Base-by-base conservation (phyloP, 2,113 vertebrate genomes). In the Microtus ochrogaster region DNA sequence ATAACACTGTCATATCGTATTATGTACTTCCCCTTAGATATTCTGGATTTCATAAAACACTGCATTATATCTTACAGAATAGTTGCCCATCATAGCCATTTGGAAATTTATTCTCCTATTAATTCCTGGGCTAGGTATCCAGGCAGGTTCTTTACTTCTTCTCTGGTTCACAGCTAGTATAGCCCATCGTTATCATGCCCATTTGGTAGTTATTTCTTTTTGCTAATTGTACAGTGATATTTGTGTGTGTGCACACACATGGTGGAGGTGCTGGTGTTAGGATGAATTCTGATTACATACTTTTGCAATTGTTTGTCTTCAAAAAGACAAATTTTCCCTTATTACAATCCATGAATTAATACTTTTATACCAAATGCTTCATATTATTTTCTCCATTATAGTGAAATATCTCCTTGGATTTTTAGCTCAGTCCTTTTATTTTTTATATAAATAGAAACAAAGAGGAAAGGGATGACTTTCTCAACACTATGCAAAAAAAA, bases 361-460 rank as follows among this genome's bases (percentile, higher is more conserved):
- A 2, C 77, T 82, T 94, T 88, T 85, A 89, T 96, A n/a, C 22
- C 33, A 95, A 73, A 77, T 72, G 39, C 2, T 47, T 36, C 1
- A 92, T 81, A 87, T 79, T 92, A 87, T 26, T 73, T 90, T 76
- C 63, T 87, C 2, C 87, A 77, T 88, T 66, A 49, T 81, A 85
- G 74, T 49, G 24, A 12, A 91, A 81, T 22, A 74, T 63, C 44
- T 63, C 49, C 41, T 88, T 66, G 41, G 21, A 63, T 47, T 88
- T 81, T 66, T 61, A 94, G 26, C n/a, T 95, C 47, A 91, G 6
- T 65, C 8, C 11, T 41, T 92, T 47, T 58, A 63, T 83, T 63
- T 95, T 95, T 87, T 26, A 92, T 41, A 73, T 44, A 81, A 92
- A 94, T 16, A 84, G 41, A 96, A 72, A 1, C 14, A 11, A 72